These are phyloP conservation scores for Myodes glareolus DNA, from an alignment of 2,113 vertebrate genomes.

Conservation along the genomic window DNA sequence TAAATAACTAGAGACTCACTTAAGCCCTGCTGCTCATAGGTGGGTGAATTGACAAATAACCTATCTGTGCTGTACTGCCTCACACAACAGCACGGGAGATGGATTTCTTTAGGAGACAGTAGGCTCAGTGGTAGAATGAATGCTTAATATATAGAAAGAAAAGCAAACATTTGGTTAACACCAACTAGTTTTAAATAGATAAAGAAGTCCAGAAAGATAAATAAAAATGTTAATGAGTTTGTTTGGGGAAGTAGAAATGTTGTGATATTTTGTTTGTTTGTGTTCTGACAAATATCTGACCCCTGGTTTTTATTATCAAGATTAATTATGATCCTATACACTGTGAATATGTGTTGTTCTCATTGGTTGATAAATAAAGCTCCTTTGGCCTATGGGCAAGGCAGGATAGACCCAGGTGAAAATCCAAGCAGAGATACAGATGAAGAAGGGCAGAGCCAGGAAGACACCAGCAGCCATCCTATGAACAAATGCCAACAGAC, in stretches of 20 bases:
- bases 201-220: neutral
- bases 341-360: too few species aligned
- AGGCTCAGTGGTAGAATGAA: neutral
- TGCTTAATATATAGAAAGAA: neutral
- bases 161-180: neutral
- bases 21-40: neutral
- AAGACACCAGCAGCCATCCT: too few species aligned
- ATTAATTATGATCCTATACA: too few species aligned
- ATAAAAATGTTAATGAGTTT: slow-evolving; percentile 26
- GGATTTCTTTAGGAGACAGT: neutral
- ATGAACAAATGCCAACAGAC: too few species aligned
- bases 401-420: too few species aligned
- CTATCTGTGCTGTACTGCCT: neutral
- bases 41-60: neutral
- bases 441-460: too few species aligned
- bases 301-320: too few species aligned
- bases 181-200: neutral
- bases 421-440: too few species aligned
- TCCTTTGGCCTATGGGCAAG: too few species aligned
- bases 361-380: too few species aligned
- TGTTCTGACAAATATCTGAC: too few species aligned
- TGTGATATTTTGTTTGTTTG: too few species aligned
- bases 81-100: neutral
- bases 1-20: neutral
- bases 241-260: neutral